Evolutionary conservation across 1,140 invertebrate genomes (phyloP).

Genomic region (Eueides isabella): DNA sequence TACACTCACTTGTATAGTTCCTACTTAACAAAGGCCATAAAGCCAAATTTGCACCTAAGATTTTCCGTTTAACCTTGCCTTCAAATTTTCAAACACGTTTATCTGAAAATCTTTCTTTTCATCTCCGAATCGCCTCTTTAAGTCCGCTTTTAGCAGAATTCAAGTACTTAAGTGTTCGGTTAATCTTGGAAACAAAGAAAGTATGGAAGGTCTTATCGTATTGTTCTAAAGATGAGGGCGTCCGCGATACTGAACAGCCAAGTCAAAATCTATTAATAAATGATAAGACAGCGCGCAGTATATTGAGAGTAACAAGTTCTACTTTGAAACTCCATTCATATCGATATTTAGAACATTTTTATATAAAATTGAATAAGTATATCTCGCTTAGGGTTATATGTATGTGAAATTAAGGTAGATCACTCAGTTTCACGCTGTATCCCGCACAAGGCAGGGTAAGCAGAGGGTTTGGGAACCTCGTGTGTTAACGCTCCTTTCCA

Average conservation of each 20-base stretch:
- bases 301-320: neutral
- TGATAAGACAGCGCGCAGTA: constrained; percentile 8
- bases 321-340: neutral
- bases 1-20: neutral
- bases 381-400: neutral
- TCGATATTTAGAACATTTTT: neutral
- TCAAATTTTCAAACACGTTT: constrained; percentile 29
- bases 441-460: too few species aligned
- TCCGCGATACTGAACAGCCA: neutral
- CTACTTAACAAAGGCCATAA: neutral
- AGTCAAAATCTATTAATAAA: constrained; percentile 13
- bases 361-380: constrained; percentile 2
- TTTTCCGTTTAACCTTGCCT: constrained; percentile 23
- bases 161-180: constrained; percentile 34
- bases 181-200: constrained; percentile 39
- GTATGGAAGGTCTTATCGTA: constrained; percentile 25
- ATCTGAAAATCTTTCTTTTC: constrained; percentile 41
- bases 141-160: constrained; percentile 30
- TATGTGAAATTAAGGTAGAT: neutral
- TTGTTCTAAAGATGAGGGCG: constrained; percentile 25
- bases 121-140: constrained; percentile 35
- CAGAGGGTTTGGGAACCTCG: too few species aligned
- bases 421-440: neutral
- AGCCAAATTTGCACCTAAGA: neutral
- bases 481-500: too few species aligned